Percentiles rank a stretch among this genome's conserved stretches.
phyloP scores from a whole-genome alignment of 2,797 vertebrate genomes.

The Moxostoma hubbsi region DNA sequence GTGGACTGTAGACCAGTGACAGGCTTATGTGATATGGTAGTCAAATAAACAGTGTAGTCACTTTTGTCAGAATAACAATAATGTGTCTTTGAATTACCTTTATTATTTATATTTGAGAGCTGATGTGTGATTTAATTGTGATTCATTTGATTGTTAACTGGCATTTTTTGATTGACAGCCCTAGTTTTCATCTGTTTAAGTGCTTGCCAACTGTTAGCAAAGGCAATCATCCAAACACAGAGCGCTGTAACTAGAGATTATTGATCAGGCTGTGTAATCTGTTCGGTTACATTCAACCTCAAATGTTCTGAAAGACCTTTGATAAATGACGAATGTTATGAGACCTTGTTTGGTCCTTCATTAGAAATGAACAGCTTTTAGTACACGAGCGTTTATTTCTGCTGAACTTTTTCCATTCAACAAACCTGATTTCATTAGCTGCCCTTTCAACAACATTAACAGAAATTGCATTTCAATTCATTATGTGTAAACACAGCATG shows the following conservation, averaged over 20 bases:
- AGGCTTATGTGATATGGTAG: too few relatives aligned
- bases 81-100: too few relatives aligned
- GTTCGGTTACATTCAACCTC: background rate
- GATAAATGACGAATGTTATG: constrained; percentile 2
- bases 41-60: too few relatives aligned
- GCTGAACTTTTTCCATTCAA: background rate
- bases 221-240: background rate
- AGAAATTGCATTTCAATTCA: background rate
- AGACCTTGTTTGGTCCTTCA: constrained; percentile 11
- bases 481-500: background rate
- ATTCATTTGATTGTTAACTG: too few relatives aligned
- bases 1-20: too few relatives aligned
- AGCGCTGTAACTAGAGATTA: background rate
- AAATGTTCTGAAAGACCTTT: background rate
- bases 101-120: too few relatives aligned
- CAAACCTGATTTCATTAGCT: background rate
- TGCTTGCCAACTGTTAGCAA: background rate
- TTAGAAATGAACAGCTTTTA: constrained; percentile 14
- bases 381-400: background rate
- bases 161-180: too few relatives aligned
- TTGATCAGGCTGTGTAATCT: background rate
- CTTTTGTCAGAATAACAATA: too few relatives aligned
- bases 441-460: background rate
- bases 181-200: background rate
- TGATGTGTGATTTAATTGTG: too few relatives aligned